Evolutionary conservation across 2,888 invertebrate genomes (phyloP).

Genomic region (Copidosoma aretas): DNA sequence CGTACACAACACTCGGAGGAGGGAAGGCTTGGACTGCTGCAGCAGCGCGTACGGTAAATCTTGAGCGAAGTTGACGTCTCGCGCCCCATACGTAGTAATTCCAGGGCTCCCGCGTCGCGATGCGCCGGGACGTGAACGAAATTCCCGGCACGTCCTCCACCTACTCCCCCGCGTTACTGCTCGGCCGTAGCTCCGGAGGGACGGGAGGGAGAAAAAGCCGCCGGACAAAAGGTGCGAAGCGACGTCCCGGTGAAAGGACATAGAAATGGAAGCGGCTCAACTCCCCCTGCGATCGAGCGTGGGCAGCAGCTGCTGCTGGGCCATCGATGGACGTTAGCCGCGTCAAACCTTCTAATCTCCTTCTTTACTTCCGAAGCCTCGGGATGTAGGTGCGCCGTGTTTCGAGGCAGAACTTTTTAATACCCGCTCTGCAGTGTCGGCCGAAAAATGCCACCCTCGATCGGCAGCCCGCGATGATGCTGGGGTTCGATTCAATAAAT

Average conservation of each 20-base stretch:
- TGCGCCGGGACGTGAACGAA: slow-evolving; percentile 4
- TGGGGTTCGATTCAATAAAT: too few species aligned
- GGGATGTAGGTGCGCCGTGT: too few species aligned
- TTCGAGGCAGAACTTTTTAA: too few species aligned
- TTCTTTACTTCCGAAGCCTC: too few species aligned
- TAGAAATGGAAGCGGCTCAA: not conserved
- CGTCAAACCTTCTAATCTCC: too few species aligned
- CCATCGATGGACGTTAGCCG: too few species aligned
- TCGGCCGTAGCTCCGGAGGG: slow-evolving; percentile 15
- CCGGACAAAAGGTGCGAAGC: not conserved
- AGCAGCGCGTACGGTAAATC: slow-evolving; percentile 23
- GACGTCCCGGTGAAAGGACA: not conserved
- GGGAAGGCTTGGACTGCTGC: too few species aligned
- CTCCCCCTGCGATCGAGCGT: not conserved
- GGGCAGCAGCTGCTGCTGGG: too few species aligned
- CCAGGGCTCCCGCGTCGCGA: slow-evolving; percentile 13
- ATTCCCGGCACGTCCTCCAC: slow-evolving; percentile 34
- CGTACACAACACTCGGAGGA: too few species aligned
- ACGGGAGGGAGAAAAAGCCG: not conserved
- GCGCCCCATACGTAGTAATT: slow-evolving; percentile 28
- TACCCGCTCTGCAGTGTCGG: too few species aligned
- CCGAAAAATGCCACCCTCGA: too few species aligned
- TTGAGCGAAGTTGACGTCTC: slow-evolving; percentile 29
- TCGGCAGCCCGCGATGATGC: too few species aligned
- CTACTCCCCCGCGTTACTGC: slow-evolving; percentile 30